Conservation (phyloP, 2,797 vertebrate genomes). For the Sebastes paucispinis region DNA sequence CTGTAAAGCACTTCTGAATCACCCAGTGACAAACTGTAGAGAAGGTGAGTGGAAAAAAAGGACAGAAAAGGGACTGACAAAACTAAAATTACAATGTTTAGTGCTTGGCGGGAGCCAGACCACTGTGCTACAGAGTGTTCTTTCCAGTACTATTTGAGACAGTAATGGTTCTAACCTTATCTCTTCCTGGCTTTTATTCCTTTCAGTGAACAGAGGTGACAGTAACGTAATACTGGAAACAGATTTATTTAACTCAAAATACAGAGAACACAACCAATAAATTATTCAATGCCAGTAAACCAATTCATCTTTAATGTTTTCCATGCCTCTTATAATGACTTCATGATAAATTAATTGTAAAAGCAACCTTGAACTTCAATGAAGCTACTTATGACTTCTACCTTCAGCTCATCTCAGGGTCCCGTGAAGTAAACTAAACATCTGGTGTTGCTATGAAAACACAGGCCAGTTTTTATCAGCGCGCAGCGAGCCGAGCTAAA, state of each 20-base stretch:
- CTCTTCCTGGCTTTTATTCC: slow-evolving; percentile 18
- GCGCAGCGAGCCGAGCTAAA: slow-evolving; percentile 19
- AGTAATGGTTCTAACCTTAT: slow-evolving; percentile 25
- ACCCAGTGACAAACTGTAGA: not conserved
- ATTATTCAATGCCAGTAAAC: not conserved
- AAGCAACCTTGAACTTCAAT: not conserved
- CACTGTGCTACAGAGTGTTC: not conserved
- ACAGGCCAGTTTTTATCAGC: slow-evolving; percentile 47
- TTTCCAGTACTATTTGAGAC: slow-evolving; percentile 12
- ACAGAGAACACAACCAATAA: not conserved
- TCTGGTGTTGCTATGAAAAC: slow-evolving; percentile 22
- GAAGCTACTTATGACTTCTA: not conserved
- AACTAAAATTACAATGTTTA: slow-evolving; percentile 39
- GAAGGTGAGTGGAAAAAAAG: not conserved
- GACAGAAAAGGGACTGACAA: not conserved
- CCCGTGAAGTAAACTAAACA: slow-evolving; percentile 9
- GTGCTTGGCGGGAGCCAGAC: not conserved
- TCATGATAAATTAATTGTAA: not conserved
- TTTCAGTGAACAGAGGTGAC: slow-evolving; percentile 5
- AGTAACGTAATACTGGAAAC: slow-evolving; percentile 1
- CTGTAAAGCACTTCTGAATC: not conserved
- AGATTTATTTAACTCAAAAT: not conserved
- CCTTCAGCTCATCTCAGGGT: not conserved
- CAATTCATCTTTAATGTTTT: not conserved
- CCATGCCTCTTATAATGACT: not conserved